phyloP scores from a whole-genome alignment of 1,140 invertebrate genomes.

The Idris sp. region DNA sequence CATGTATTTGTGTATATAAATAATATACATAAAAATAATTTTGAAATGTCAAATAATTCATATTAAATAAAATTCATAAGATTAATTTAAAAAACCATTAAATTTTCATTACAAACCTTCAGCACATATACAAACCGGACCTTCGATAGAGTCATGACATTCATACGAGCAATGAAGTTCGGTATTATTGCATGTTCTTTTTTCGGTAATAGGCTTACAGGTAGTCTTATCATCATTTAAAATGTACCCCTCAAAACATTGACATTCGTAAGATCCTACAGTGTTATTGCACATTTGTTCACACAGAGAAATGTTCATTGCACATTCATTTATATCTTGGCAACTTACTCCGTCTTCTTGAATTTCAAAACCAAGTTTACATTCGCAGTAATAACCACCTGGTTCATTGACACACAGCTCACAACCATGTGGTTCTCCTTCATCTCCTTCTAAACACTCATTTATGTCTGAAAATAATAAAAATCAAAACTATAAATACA shows the following conservation, averaged over 20 bases:
- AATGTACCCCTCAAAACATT: conserved; percentile 73
- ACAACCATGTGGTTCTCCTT: conserved; percentile 79
- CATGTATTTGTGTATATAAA: no score
- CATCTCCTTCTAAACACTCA: conserved; percentile 84
- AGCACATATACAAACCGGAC: conserved; percentile 81
- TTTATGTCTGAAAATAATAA: conserved; percentile 84
- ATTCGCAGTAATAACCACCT: conserved; percentile 85
- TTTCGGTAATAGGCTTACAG: conserved; percentile 30
- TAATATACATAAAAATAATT: no score
- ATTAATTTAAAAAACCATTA: no score
- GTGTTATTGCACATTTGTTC: conserved; percentile 73
- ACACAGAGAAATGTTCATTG: conserved; percentile 65
- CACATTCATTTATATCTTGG: conserved; percentile 80
- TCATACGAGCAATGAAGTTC: conserved; percentile 74
- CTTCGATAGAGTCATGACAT: conserved; percentile 81
- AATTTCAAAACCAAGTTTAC: conserved; percentile 75
- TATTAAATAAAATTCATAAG: no score
- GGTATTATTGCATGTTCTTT: conserved; percentile 69
- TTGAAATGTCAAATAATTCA: no score
- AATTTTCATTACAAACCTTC: no score
- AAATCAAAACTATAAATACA: no score
- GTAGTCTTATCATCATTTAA: conserved; percentile 65
- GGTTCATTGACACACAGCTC: conserved; percentile 85
- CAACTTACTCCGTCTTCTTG: conserved; percentile 75
- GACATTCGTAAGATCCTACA: conserved; percentile 76